Conservation (phyloP, 2,797 vertebrate species). For the Monodelphis domestica region DNA sequence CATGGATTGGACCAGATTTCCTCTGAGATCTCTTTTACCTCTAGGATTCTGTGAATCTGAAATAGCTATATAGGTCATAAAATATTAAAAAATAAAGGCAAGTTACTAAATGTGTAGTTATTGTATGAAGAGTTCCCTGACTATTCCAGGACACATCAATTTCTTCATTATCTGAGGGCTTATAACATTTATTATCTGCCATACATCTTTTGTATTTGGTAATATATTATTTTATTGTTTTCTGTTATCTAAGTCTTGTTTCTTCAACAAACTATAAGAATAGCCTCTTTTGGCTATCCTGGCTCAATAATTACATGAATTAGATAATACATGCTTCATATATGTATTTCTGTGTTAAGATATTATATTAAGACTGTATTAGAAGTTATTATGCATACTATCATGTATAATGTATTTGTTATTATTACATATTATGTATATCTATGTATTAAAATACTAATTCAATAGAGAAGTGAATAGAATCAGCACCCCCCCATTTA, state of each 20-base stretch:
- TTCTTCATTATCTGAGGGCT: background rate
- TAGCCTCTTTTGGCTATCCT: background rate
- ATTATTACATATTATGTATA: background rate
- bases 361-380: background rate
- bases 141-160: background rate
- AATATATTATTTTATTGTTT: background rate
- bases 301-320: background rate
- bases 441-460: background rate
- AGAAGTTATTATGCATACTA: background rate
- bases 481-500: background rate
- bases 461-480: background rate
- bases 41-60: background rate
- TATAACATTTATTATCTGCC: background rate
- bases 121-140: background rate
- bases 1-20: background rate
- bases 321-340: background rate
- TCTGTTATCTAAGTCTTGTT: background rate
- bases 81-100: background rate
- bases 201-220: background rate
- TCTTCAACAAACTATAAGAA: background rate
- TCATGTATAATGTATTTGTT: too few relatives aligned
- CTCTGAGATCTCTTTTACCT: background rate
- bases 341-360: background rate
- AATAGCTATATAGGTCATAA: background rate
- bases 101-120: background rate